Evolutionary conservation across 1,140 invertebrate genomes (phyloP), one percentile per base, ranked within the genome.

Genomic region (Drosophila aff.): DNA sequence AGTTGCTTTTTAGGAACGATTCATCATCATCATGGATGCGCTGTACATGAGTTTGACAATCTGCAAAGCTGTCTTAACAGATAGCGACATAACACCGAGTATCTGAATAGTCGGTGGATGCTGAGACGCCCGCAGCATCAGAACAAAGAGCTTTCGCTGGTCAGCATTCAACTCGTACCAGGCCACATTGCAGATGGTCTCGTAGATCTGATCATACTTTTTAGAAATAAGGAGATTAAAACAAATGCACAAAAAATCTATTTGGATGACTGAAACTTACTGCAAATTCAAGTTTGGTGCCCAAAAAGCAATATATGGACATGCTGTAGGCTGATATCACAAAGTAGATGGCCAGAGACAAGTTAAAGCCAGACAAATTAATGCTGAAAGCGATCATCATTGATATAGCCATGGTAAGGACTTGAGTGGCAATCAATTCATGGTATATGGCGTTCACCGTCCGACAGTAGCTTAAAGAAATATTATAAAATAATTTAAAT

Each of bases 21-120:
- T 77, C 59, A 76, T 80, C 82, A 90, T 82, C 69, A 82, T 71
- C 79, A 79, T 86, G 38, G 81, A 79, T 47, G 63, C 52, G 52
- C 85, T 90, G 62, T 80, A 90, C 72, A 91, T 86, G 21, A 90
- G 78, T 69, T 90, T 90, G 50, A 80, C 73, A 60, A 90, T 89
- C 85, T 90, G 63, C 28, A 66, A n/a, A 4, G 63, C 63, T 9
- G 63, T 66, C 33, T 43, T 44, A 13, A 63, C 63, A n/a, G 63
- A 44, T 8, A 66, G 21, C n/a, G 31, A 15, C 40, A 66, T 66
- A 5, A 66, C 58, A 15, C 63, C 63, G 2, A 66, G 63, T 18
- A 66, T 63, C 21, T 3, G 40, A 8, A 66, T 63, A 36, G 59
- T 63, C 11, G 23, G 28, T 4, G 63, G 63, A 64, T 62, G 33